Conservation (phyloP, 2,113 vertebrate genomes). For the Psittacula cyanocephala region DNA sequence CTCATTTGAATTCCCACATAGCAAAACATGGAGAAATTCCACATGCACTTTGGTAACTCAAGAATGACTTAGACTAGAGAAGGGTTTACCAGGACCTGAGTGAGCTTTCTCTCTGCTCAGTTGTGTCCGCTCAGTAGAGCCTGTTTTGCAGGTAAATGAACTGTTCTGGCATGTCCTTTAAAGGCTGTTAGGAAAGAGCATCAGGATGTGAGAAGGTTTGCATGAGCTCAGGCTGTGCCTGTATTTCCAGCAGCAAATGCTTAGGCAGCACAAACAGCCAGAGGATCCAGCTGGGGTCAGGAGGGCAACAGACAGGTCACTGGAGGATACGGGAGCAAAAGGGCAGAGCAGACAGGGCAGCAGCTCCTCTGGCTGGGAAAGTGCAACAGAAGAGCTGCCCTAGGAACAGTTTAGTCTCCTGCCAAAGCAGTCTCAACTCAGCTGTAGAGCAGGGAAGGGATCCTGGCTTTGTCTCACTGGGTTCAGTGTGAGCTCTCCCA, state of each 20-base stretch:
- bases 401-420: not conserved
- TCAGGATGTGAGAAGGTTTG: not conserved
- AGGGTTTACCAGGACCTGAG: not conserved
- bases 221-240: not conserved
- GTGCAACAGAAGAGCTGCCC: not conserved
- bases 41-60: not conserved
- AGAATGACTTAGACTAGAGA: not conserved
- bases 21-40: not conserved
- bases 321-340: accelerated
- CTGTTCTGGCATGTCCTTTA: not conserved
- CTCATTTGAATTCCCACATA: not conserved
- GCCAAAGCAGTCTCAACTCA: not conserved
- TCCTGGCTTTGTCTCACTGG: not conserved
- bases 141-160: not conserved
- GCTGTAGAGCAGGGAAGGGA: not conserved
- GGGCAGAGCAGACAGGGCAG: not conserved
- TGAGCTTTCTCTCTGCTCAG: not conserved
- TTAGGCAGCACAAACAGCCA: not conserved
- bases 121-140: not conserved
- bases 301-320: not conserved
- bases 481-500: not conserved
- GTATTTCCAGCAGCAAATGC: not conserved
- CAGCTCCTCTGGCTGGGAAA: not conserved
- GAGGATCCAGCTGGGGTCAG: not conserved
- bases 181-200: not conserved